phyloP scores from a whole-genome alignment of 2,888 invertebrate species.

The Pelosia muscerda region DNA sequence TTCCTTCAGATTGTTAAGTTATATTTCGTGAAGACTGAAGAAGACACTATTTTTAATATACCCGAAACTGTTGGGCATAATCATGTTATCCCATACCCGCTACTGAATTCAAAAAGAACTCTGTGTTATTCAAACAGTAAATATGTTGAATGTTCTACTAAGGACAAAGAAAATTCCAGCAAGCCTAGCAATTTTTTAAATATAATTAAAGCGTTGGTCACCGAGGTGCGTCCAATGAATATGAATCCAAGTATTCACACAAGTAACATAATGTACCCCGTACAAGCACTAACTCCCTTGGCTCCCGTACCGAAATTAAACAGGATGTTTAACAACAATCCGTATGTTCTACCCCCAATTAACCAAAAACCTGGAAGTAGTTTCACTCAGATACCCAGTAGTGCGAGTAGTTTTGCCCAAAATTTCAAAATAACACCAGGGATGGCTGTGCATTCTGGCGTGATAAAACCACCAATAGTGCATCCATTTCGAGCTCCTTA shows the following conservation, averaged over 20 bases:
- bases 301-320: slow-evolving; percentile 6
- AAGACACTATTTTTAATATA: slow-evolving; percentile 30
- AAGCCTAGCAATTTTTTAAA: background rate
- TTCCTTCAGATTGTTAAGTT: slow-evolving; percentile 25
- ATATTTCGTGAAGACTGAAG: slow-evolving; percentile 17
- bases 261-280: slow-evolving; percentile 7
- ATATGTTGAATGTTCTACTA: background rate
- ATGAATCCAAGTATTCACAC: background rate
- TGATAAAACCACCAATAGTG: slow-evolving; percentile 15
- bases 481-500: slow-evolving; percentile 23
- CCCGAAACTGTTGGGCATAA: background rate
- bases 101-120: slow-evolving; percentile 3
- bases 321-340: slow-evolving; percentile 10
- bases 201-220: slow-evolving; percentile 5
- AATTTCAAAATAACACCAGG: slow-evolving; percentile 22
- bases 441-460: slow-evolving; percentile 7
- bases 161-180: background rate
- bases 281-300: slow-evolving; percentile 7
- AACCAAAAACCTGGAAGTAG: background rate
- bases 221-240: slow-evolving; percentile 8
- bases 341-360: background rate
- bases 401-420: slow-evolving; percentile 24
- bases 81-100: background rate
- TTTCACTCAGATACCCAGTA: slow-evolving; percentile 9
- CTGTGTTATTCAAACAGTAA: slow-evolving; percentile 12